Evolutionary conservation across 2,113 vertebrate species (phyloP).

Genomic region (Oreotrochilus melanogaster): DNA sequence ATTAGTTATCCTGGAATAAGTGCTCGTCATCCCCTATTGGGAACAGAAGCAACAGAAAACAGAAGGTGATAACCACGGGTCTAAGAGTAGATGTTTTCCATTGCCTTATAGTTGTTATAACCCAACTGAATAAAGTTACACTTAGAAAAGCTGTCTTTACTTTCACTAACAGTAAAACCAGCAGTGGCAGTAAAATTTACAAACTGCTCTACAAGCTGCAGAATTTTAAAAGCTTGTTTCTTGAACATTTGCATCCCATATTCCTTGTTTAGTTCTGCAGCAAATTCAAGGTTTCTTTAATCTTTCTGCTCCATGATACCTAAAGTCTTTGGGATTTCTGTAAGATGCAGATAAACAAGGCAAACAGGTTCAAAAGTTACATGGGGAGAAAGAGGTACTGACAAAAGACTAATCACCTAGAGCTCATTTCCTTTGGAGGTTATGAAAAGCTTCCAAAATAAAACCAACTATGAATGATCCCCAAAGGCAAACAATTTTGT

Average conservation of each 20-base stretch:
- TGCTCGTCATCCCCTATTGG: not conserved
- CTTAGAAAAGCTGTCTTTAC: not conserved
- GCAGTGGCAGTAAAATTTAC: not conserved
- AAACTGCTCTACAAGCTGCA: not conserved
- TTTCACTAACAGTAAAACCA: not conserved
- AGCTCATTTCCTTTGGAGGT: not conserved
- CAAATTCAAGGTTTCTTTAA: not conserved
- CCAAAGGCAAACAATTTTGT: not conserved
- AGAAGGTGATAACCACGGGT: not conserved
- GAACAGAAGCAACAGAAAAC: not conserved
- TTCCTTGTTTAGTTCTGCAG: not conserved
- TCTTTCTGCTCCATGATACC: not conserved
- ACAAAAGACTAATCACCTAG: not conserved
- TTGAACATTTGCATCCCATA: not conserved
- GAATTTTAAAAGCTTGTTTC: not conserved
- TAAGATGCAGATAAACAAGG: not conserved
- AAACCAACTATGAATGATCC: not conserved
- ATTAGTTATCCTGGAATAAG: constrained; percentile 43
- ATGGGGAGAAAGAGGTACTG: not conserved
- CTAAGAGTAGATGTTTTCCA: not conserved
- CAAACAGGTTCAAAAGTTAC: not conserved
- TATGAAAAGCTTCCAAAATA: not conserved
- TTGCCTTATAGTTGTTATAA: not conserved
- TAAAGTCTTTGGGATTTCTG: not conserved
- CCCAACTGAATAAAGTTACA: not conserved